These are phyloP conservation scores for Diabrotica undecimpunctata DNA, from an alignment of 1,140 invertebrate species.

Conservation along the genomic window DNA sequence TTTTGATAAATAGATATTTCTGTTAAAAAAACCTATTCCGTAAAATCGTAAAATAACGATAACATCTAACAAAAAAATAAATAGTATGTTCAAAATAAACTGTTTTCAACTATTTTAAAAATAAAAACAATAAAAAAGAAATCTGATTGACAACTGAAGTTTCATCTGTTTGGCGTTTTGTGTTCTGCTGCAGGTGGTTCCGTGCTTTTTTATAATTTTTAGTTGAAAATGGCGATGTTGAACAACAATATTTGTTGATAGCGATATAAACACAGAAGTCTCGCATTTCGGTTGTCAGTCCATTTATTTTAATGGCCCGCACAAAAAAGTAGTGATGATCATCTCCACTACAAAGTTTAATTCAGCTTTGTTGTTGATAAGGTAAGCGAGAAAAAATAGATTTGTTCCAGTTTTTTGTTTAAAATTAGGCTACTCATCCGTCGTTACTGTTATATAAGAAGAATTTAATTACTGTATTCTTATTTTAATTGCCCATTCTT, in stretches of 20 bases:
- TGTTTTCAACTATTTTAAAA: no score
- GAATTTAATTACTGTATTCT: not conserved
- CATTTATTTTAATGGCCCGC: slow-evolving; percentile 23
- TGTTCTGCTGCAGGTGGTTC: not conserved
- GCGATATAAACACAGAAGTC: not conserved
- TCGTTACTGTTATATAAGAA: not conserved
- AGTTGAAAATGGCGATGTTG: slow-evolving; percentile 7
- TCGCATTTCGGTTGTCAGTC: not conserved
- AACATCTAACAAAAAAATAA: no score
- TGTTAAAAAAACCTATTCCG: no score
- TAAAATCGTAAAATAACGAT: no score
- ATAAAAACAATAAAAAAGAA: no score
- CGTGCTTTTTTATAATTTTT: slow-evolving; percentile 2
- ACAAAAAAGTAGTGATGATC: slow-evolving; percentile 30
- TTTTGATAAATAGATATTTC: no score
- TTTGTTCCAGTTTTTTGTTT: slow-evolving; percentile 3
- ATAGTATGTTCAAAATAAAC: no score
- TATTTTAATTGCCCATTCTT: not conserved
- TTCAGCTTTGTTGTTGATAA: slow-evolving; percentile 18
- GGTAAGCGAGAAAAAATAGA: slow-evolving; percentile 15
- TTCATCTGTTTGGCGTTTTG: not conserved
- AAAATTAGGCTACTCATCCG: slow-evolving; percentile 4
- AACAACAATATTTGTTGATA: slow-evolving; percentile 14
- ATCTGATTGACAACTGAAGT: not conserved
- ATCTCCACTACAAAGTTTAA: slow-evolving; percentile 22